These are phyloP conservation scores for Leguminivora glycinivorella DNA, from an alignment of 1,140 invertebrate species.

Conservation along the genomic window DNA sequence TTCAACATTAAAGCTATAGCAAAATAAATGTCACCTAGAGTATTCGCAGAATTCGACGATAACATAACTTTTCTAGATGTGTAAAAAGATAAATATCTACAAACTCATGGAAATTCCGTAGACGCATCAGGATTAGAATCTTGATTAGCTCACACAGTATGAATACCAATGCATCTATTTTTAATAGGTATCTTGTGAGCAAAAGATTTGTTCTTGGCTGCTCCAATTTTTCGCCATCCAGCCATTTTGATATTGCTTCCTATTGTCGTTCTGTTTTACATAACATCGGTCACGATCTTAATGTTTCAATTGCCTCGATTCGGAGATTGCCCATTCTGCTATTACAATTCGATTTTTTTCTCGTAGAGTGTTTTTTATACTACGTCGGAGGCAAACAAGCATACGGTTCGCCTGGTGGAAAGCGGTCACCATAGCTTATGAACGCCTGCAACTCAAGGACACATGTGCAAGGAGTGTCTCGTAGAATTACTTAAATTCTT, in stretches of 20 bases:
- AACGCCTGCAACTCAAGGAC: too few relatives aligned
- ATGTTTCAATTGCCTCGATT: slow-evolving; percentile 60
- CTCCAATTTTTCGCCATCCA: slow-evolving; percentile 6
- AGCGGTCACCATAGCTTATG: too few relatives aligned
- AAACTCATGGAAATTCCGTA: slow-evolving; percentile 43
- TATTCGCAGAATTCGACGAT: neutral
- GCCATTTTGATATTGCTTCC: slow-evolving; percentile 40
- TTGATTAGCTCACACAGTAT: slow-evolving; percentile 54
- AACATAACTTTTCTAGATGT: slow-evolving; percentile 6
- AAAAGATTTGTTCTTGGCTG: neutral
- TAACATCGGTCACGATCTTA: slow-evolving; percentile 62
- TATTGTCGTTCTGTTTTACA: slow-evolving; percentile 63
- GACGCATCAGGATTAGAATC: slow-evolving; percentile 59
- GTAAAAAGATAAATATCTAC: neutral
- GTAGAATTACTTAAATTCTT: too few relatives aligned
- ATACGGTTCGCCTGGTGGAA: too few relatives aligned
- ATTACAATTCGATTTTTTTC: too few relatives aligned
- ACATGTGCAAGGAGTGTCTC: too few relatives aligned
- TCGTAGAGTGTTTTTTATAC: too few relatives aligned
- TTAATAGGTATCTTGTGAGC: neutral
- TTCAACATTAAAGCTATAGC: too few relatives aligned
- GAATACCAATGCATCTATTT: slow-evolving; percentile 48
- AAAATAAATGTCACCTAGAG: too few relatives aligned
- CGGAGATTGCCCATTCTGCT: neutral
- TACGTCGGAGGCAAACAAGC: too few relatives aligned